Conservation (phyloP, 1,140 invertebrate genomes). For the Polypedilum vanderplanki region DNA sequence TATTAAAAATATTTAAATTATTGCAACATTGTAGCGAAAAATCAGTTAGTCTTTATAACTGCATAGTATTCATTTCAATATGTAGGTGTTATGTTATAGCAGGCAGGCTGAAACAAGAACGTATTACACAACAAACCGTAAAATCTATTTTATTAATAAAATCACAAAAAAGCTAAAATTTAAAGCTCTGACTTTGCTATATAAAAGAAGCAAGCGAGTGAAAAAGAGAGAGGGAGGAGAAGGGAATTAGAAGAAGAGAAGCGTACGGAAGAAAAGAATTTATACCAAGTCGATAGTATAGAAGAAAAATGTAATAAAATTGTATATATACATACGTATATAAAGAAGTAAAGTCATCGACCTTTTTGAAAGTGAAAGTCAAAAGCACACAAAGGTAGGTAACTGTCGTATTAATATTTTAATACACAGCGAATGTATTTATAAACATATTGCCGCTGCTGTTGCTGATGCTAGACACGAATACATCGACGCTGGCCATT, state of each 20-base stretch:
- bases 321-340: background rate
- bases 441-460: too few species aligned
- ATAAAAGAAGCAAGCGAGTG: too few species aligned
- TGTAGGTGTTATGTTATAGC: too few species aligned
- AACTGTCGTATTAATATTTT: slow-evolving; percentile 23
- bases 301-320: too few species aligned
- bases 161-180: background rate
- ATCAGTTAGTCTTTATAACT: background rate
- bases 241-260: slow-evolving; percentile 9
- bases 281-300: background rate
- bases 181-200: background rate
- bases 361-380: slow-evolving; percentile 28
- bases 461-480: slow-evolving; percentile 7
- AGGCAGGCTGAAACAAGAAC: background rate
- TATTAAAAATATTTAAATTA: background rate
- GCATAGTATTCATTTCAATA: too few species aligned
- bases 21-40: background rate
- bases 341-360: background rate
- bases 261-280: background rate
- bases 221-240: background rate
- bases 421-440: background rate
- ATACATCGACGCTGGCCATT: background rate
- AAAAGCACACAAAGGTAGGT: slow-evolving; percentile 25
- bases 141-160: slow-evolving; percentile 12
- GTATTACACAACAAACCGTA: slow-evolving; percentile 26